These are phyloP conservation scores for Cataglyphis cursor DNA, from an alignment of 2,888 invertebrate species.

Conservation along the genomic window DNA sequence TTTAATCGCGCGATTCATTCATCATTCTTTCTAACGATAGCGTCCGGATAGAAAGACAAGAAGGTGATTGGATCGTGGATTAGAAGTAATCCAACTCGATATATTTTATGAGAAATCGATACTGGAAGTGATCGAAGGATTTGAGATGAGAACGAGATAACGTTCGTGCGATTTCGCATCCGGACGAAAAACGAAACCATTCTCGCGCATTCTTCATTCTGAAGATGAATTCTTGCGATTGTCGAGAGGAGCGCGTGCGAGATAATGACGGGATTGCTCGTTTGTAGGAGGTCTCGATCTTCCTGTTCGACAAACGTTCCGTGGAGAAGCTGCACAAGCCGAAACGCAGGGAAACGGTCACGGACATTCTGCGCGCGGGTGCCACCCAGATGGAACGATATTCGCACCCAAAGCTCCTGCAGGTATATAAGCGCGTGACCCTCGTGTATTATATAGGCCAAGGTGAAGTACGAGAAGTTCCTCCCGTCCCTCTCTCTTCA, in stretches of 20 bases:
- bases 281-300: conserved; percentile 96
- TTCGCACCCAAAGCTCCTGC: conserved; percentile 94
- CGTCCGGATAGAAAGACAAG: not conserved
- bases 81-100: conserved; percentile 2
- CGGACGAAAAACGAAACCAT: not conserved
- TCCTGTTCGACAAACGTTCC: conserved; percentile 96
- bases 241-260: not conserved
- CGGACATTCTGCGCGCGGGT: conserved; percentile 94
- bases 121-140: not conserved
- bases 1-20: not conserved
- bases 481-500: not conserved
- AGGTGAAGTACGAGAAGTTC: not conserved
- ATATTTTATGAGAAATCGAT: not conserved
- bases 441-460: not conserved
- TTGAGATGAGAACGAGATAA: not conserved
- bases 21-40: not conserved
- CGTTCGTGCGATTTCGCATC: not conserved
- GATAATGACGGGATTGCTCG: not conserved
- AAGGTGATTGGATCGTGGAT: not conserved
- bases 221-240: not conserved
- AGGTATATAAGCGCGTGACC: conserved; percentile 80
- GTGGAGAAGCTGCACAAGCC: conserved; percentile 97
- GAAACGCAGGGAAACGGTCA: conserved; percentile 96
- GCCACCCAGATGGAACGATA: conserved; percentile 93
- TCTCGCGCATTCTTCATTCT: not conserved